Conservation (phyloP, 2,113 vertebrate species). For the Macquaria ambigua region DNA sequence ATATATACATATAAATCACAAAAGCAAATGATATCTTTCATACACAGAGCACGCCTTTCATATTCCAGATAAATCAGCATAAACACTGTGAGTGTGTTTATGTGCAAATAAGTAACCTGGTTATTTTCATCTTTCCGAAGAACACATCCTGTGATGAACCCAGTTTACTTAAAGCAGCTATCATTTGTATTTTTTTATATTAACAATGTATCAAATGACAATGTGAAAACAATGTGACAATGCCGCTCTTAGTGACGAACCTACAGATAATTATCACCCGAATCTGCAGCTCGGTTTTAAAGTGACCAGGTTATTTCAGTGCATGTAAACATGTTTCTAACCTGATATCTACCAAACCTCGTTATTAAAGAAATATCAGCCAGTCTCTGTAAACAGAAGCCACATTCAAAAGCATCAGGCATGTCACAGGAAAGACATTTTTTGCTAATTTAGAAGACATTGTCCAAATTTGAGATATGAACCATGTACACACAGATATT, state of each 20-base stretch:
- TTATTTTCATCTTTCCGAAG: too few relatives aligned
- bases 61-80: neutral
- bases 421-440: too few relatives aligned
- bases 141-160: neutral
- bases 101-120: too few relatives aligned
- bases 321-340: too few relatives aligned
- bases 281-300: neutral
- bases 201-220: neutral
- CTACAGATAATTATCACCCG: neutral
- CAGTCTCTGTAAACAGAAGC: too few relatives aligned
- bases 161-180: neutral
- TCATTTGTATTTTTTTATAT: neutral
- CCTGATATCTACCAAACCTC: too few relatives aligned
- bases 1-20: neutral
- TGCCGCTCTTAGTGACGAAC: neutral
- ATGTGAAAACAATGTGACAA: neutral
- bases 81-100: too few relatives aligned
- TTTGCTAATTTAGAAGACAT: too few relatives aligned
- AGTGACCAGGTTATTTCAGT: too few relatives aligned
- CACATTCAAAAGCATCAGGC: neutral
- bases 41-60: neutral
- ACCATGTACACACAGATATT: neutral
- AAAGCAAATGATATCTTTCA: neutral
- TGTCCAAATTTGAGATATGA: neutral
- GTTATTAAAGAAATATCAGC: too few relatives aligned